phyloP scores from a whole-genome alignment of 2,113 vertebrate species.

The Ictalurus furcatus region DNA sequence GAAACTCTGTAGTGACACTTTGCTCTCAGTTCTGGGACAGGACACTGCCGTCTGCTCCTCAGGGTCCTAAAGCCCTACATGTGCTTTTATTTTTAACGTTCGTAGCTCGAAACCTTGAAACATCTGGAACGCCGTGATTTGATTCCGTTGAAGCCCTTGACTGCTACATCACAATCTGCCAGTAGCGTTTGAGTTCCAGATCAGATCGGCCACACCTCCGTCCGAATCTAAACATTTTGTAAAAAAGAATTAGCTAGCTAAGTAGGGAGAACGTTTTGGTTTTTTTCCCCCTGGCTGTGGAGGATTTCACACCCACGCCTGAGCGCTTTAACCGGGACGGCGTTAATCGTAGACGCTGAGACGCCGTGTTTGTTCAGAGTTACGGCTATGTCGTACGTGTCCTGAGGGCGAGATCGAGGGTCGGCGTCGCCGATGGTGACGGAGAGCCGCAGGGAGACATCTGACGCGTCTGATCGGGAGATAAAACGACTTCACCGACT shows the following conservation, averaged over 20 bases:
- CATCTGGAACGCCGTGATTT: not conserved
- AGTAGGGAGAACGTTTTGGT: not conserved
- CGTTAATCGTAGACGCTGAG: not conserved
- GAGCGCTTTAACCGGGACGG: not conserved
- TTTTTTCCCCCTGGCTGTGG: not conserved
- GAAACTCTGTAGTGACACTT: conserved; percentile 25
- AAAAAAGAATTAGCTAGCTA: not conserved
- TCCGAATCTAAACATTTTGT: not conserved
- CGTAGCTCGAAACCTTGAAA: not conserved
- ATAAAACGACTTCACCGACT: not conserved
- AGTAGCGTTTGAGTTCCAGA: not conserved
- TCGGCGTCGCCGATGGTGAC: not conserved
- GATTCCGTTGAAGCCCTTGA: not conserved
- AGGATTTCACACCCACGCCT: not conserved
- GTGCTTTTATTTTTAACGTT: conserved; percentile 6
- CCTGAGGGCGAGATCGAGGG: not conserved
- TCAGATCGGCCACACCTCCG: not conserved
- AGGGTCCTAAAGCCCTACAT: conserved; percentile 34
- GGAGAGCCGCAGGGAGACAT: not conserved
- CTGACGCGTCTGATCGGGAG: not conserved
- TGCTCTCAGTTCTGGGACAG: conserved; percentile 20
- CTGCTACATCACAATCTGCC: not conserved
- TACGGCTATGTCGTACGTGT: not conserved
- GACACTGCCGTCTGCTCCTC: not conserved
- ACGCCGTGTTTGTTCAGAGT: not conserved